These are phyloP conservation scores for Poliocrania exsul DNA, from an alignment of 2,797 vertebrate genomes.

Conservation along the genomic window DNA sequence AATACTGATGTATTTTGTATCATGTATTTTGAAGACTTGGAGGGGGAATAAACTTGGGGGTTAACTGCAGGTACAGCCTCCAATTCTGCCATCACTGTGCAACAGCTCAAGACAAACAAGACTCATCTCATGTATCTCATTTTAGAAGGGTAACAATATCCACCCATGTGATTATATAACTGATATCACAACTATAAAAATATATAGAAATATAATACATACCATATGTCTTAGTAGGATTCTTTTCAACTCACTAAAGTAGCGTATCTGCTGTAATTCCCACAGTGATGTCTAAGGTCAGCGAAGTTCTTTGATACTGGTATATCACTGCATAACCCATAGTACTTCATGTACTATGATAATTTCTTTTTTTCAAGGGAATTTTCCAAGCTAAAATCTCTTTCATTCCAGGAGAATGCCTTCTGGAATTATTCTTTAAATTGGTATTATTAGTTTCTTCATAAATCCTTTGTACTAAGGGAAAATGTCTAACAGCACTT, in stretches of 20 bases:
- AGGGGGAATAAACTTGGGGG: background rate
- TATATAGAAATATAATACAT: background rate
- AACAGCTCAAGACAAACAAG: background rate
- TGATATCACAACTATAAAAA: background rate
- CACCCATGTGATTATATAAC: background rate
- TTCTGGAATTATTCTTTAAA: background rate
- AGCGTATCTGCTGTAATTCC: background rate
- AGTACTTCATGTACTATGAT: background rate
- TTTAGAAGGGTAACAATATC: background rate
- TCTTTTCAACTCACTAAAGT: background rate
- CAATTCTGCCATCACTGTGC: background rate
- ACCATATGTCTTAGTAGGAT: too few species aligned
- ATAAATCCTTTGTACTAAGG: background rate
- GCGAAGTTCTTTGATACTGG: background rate
- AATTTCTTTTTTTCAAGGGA: background rate
- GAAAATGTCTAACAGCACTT: background rate
- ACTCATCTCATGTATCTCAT: background rate
- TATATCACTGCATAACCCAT: background rate
- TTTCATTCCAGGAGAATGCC: background rate
- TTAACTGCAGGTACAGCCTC: background rate
- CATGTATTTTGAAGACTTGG: background rate
- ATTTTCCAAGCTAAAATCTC: background rate
- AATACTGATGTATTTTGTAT: background rate
- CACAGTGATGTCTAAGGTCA: background rate
- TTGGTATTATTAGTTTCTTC: background rate